Evolutionary conservation across 2,888 invertebrate genomes (phyloP).

Genomic region (Tyria jacobaeae): DNA sequence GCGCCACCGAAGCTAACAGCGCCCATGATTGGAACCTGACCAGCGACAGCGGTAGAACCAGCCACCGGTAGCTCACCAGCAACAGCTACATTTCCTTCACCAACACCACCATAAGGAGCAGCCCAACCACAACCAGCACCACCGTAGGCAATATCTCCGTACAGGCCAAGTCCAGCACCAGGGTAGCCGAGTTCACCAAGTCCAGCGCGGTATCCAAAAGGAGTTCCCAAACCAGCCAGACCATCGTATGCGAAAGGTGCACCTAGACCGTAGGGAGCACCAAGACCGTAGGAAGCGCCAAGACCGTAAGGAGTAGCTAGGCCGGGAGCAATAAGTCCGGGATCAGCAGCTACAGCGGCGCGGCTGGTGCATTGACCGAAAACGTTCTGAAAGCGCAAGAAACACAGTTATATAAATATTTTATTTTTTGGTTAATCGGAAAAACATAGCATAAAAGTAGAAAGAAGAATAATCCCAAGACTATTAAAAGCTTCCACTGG

Average conservation of each 20-base stretch:
- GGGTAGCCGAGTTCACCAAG: not conserved
- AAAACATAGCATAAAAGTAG: no score
- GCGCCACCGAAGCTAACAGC: conserved; percentile 20
- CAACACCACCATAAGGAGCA: conserved; percentile 10
- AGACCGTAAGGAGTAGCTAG: not conserved
- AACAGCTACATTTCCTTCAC: conserved; percentile 17
- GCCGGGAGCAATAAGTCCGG: not conserved
- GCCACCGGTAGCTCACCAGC: conserved; percentile 16
- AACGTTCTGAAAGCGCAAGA: not conserved
- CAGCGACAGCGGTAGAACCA: conserved; percentile 16
- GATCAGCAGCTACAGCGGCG: conserved; percentile 13
- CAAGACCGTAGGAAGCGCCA: not conserved
- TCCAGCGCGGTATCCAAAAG: not conserved
- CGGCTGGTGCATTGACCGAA: conserved; percentile 30
- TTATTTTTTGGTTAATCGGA: no score
- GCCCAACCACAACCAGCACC: not conserved
- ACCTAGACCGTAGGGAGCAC: no score
- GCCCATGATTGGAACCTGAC: conserved; percentile 19
- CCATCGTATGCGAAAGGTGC: conserved; percentile 4
- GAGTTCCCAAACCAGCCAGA: not conserved
- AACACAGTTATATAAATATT: no score
- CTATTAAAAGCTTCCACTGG: no score
- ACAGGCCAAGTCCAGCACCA: conserved; percentile 2
- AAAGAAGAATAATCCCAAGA: no score
- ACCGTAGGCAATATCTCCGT: not conserved